A percentile compares a stretch with the other conserved stretches of the same genome.
Conservation (phyloP, 2,888 invertebrate genomes). For the Andrena praecox region DNA sequence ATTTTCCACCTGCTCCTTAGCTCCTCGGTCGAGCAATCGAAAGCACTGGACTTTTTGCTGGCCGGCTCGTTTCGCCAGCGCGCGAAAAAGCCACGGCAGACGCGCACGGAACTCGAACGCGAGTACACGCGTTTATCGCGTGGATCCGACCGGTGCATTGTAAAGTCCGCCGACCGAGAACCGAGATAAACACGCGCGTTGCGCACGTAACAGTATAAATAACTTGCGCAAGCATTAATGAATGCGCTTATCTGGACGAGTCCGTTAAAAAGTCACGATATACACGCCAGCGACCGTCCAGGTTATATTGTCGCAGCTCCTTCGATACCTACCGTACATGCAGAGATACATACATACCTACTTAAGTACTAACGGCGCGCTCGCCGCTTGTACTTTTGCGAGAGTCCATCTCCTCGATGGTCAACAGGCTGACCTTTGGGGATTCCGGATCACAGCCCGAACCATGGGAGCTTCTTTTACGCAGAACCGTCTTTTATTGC, state of each 20-base stretch:
- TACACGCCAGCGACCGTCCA: constrained; percentile 58
- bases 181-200: constrained; percentile 71
- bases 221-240: constrained; percentile 82
- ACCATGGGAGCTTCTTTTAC: constrained; percentile 7
- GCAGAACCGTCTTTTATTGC: not conserved
- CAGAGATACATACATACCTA: not conserved
- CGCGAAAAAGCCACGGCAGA: constrained; percentile 12
- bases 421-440: constrained; percentile 1
- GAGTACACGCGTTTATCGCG: constrained; percentile 53
- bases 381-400: not conserved
- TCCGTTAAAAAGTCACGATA: constrained; percentile 74
- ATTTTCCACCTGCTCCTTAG: constrained; percentile 4
- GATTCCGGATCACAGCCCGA: not conserved
- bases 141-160: constrained; percentile 63
- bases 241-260: constrained; percentile 77
- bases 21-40: not conserved
- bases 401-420: not conserved
- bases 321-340: constrained; percentile 12
- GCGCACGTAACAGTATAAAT: constrained; percentile 79
- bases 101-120: constrained; percentile 13
- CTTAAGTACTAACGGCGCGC: not conserved
- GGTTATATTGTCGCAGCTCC: constrained; percentile 58
- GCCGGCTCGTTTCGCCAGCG: not conserved
- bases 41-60: not conserved
- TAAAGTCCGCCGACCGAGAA: constrained; percentile 68